Base-by-base conservation (phyloP, 1,140 invertebrate species). In the Euborellia annulipes region DNA sequence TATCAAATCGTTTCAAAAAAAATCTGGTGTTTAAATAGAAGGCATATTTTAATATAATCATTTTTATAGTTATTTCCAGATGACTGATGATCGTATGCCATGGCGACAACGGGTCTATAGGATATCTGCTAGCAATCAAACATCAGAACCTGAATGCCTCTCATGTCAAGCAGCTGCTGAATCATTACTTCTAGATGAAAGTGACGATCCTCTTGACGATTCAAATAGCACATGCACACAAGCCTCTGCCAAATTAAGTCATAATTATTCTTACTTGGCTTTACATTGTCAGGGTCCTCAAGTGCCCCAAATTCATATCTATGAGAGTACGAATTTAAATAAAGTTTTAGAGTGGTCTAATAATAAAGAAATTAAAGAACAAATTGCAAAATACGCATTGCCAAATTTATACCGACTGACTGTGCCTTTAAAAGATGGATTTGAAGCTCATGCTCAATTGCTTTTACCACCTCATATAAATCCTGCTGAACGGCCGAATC, bases 11-110 rank as follows among this genome's bases (percentile, higher is more conserved):
- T n/a, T n/a, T n/a, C n/a, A n/a, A n/a, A n/a, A n/a, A n/a, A n/a
- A n/a, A n/a, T n/a, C n/a, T n/a, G n/a, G n/a, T n/a, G n/a, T n/a
- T n/a, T n/a, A n/a, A n/a, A n/a, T n/a, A n/a, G n/a, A n/a, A n/a
- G n/a, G n/a, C n/a, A n/a, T n/a, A n/a, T n/a, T n/a, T n/a, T n/a
- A n/a, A n/a, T n/a, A n/a, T n/a, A n/a, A n/a, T n/a, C n/a, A n/a
- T n/a, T n/a, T n/a, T 27, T 27, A 6, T 11, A 71, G 68, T 9
- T 71, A 67, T 54, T 70, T 62, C 51, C 57, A 58, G 16, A 62
- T 60, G 0, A 68, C 68, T 7, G 53, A 55, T 17, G 51, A 50
- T 16, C 59, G 56, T 4, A 60, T 63, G 46, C 59, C 64, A 23
- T 27, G 23, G 23, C 23, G 23, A 8, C 6, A 21, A 13, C 11